Base-by-base conservation (phyloP, 2,797 vertebrate genomes). In the Enteromius mattozi region DNA sequence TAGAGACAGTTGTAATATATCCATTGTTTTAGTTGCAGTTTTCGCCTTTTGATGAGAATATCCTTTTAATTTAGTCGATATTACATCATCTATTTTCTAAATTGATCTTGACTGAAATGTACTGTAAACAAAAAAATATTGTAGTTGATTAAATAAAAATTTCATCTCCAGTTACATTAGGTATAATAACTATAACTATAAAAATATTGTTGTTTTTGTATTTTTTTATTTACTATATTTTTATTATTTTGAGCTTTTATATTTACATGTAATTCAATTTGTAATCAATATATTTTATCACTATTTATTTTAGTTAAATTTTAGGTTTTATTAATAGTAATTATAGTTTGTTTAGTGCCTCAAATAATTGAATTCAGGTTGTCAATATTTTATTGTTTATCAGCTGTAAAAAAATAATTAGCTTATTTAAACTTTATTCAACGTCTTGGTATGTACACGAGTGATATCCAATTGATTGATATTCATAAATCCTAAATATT, bases 381-480 rank as follows among this genome's bases (percentile, higher is more conserved):
- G 61, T 63, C 14, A 33, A 17, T 7, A 3, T 63, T 16, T 63
- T 16, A 65, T 63, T 63, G 27, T 63, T 63, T 27, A 30, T 63
- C 27, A 16, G 13, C 13, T 30, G 27, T 27, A 30, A 27, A 61
- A 33, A 30, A 42, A 49, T 17, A 72, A 74, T 51, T 74, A 12
- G 16, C 12, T 74, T 49, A 72, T 49, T 72, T 19, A 6, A 72
- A 35, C 30, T 8, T 54, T 75, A 21, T 56, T 37, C 2, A 35
- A 8, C 33, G 19, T 51, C 71, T 51, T 75, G 19, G 51, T 37
- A 13, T 37, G 30, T n/a, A 35, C 30, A n/a, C 33, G 10, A 8
- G 21, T 40, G 24, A 16, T 59, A 49, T 83, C 59, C 56, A 51
- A 68, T 7, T 47, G 3, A 82, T 78, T 61, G 49, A 8, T 78